Evolutionary conservation across 64 coral and sea anemone species (phyloP).

Genomic region (Montipora cactus): DNA sequence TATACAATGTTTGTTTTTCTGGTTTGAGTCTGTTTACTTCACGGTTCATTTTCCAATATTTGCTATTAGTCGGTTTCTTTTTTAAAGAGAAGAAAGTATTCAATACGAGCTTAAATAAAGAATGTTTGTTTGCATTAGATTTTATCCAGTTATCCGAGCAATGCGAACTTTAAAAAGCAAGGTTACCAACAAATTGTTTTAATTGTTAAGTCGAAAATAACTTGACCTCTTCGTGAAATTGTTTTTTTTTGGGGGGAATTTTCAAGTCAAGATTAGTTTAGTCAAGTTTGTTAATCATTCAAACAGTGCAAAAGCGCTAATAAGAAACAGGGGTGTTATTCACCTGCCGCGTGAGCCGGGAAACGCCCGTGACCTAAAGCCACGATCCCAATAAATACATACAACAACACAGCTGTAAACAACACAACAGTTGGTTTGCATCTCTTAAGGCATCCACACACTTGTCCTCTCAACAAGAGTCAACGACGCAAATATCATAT

Average conservation of each 20-base stretch:
- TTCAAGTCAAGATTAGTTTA: not conserved
- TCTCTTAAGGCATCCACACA: too few relatives aligned
- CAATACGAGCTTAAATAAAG: not conserved
- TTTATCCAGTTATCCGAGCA: not conserved
- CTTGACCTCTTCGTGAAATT: constrained; percentile 11
- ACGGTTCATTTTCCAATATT: not conserved
- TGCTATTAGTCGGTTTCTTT: not conserved
- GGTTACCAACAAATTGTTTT: too few relatives aligned
- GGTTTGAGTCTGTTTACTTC: not conserved
- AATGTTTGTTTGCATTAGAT: not conserved
- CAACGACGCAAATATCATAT: too few relatives aligned
- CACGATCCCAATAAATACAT: too few relatives aligned
- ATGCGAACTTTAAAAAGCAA: not conserved
- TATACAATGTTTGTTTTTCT: not conserved
- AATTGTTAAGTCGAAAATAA: not conserved
- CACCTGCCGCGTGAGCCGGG: too few relatives aligned
- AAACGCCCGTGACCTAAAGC: too few relatives aligned
- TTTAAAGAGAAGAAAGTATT: not conserved
- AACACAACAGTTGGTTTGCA: too few relatives aligned
- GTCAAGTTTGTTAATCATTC: not conserved
- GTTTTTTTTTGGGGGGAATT: not conserved
- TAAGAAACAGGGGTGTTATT: not conserved
- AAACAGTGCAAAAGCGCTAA: not conserved
- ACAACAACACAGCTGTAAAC: too few relatives aligned
- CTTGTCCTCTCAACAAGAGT: too few relatives aligned